Conservation (phyloP, 1,140 invertebrate species). For the Zeugodacus cucurbitae region DNA sequence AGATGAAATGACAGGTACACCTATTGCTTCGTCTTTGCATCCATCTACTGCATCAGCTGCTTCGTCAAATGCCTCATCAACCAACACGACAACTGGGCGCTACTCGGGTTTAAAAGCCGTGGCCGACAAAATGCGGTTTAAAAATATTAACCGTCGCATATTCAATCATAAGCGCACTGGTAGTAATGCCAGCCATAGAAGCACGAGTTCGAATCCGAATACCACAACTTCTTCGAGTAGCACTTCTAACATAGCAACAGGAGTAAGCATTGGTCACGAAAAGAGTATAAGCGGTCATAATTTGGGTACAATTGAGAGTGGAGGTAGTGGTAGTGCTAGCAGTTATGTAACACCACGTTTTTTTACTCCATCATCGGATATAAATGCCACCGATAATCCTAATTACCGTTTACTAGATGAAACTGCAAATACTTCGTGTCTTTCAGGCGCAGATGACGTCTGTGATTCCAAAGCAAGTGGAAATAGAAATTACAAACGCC, state of each 20-base stretch:
- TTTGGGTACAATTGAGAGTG: slow-evolving; percentile 62
- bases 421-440: slow-evolving; percentile 24
- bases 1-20: slow-evolving; percentile 48
- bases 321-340: slow-evolving; percentile 61
- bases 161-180: slow-evolving; percentile 59
- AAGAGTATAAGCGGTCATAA: slow-evolving; percentile 47
- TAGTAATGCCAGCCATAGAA: slow-evolving; percentile 61
- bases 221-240: slow-evolving; percentile 50
- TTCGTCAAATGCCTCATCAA: slow-evolving; percentile 57
- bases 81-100: slow-evolving; percentile 40
- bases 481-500: slow-evolving; percentile 47
- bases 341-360: slow-evolving; percentile 49
- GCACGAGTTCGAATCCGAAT: slow-evolving; percentile 57
- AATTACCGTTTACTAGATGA: slow-evolving; percentile 42
- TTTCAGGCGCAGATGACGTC: not conserved
- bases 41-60: slow-evolving; percentile 59
- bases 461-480: slow-evolving; percentile 46
- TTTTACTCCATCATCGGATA: slow-evolving; percentile 1
- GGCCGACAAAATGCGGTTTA: slow-evolving; percentile 49
- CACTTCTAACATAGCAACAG: slow-evolving; percentile 52
- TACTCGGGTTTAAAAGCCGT: slow-evolving; percentile 53
- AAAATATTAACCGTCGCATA: slow-evolving; percentile 51
- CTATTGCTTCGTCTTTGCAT: slow-evolving; percentile 50
- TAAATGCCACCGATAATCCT: slow-evolving; percentile 20
- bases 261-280: slow-evolving; percentile 35